phyloP scores from a whole-genome alignment of 2,888 invertebrate genomes.

The Falcaria lacertinaria region DNA sequence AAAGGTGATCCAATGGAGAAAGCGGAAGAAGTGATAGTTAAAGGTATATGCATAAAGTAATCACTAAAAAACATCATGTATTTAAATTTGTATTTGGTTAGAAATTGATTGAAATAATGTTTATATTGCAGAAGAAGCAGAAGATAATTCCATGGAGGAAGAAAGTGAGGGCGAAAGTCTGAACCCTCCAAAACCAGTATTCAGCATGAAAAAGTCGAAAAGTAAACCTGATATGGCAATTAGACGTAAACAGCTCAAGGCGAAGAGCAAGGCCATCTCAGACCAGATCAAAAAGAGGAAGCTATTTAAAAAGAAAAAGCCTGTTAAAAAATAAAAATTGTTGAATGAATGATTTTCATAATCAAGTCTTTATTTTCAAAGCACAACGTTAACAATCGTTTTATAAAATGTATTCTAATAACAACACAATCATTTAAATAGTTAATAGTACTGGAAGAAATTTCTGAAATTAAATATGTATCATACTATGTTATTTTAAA shows the following conservation, averaged over 20 bases:
- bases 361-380: conserved; percentile 23
- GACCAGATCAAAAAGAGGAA: conserved; percentile 71
- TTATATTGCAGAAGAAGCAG: conserved; percentile 50
- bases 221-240: conserved; percentile 67
- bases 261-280: conserved; percentile 67
- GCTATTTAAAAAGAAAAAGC: conserved; percentile 60
- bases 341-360: conserved; percentile 29
- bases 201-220: conserved; percentile 47
- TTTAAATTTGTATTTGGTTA: no score
- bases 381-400: conserved; percentile 6
- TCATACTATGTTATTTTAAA: no score
- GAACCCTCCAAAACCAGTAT: conserved; percentile 24
- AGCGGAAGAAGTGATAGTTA: conserved; percentile 72
- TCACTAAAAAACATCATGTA: no score
- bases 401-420: no score
- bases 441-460: conserved; percentile 11
- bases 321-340: conserved; percentile 34
- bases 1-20: conserved; percentile 81
- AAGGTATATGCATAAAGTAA: no score
- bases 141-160: conserved; percentile 33
- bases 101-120: no score
- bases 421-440: conserved; percentile 3
- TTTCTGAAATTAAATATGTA: not conserved
- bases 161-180: conserved; percentile 25
- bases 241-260: conserved; percentile 69